Evolutionary conservation across 2,888 invertebrate species (phyloP).

Genomic region (Drosophila atripex): DNA sequence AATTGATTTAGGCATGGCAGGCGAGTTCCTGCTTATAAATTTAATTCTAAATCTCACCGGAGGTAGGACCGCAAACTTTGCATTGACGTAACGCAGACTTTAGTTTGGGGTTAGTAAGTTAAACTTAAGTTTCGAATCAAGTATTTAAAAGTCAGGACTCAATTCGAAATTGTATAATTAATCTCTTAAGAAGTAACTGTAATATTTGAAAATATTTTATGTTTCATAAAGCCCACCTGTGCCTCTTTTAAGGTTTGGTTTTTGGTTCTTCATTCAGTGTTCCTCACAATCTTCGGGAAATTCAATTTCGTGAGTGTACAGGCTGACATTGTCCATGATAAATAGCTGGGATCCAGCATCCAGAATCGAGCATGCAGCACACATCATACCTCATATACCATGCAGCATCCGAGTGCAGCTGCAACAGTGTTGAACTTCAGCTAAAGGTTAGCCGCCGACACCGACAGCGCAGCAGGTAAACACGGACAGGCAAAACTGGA

Average conservation of each 20-base stretch:
- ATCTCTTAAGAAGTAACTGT: no score
- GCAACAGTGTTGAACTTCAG: slow-evolving; percentile 47
- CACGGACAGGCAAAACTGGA: slow-evolving; percentile 34
- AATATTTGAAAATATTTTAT: no score
- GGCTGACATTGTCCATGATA: slow-evolving; percentile 25
- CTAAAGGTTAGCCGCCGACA: slow-evolving; percentile 49
- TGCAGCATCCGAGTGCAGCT: slow-evolving; percentile 35
- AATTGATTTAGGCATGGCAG: slow-evolving; percentile 56
- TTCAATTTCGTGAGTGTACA: slow-evolving; percentile 1
- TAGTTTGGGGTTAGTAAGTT: background rate
- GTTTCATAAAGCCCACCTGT: no score
- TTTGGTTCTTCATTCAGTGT: background rate
- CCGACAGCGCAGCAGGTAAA: slow-evolving; percentile 51
- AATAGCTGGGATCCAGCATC: slow-evolving; percentile 21
- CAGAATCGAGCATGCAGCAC: slow-evolving; percentile 9
- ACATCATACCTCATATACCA: background rate
- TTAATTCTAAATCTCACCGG: slow-evolving; percentile 18
- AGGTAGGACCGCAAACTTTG: slow-evolving; percentile 22
- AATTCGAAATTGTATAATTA: no score
- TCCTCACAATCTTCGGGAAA: background rate
- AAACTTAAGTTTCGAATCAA: no score
- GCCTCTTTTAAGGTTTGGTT: background rate
- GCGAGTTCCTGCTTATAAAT: slow-evolving; percentile 34
- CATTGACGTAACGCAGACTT: background rate
- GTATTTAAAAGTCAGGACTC: no score